phyloP scores from a whole-genome alignment of 2,113 vertebrate genomes.

The Aptenodytes forsteri region DNA sequence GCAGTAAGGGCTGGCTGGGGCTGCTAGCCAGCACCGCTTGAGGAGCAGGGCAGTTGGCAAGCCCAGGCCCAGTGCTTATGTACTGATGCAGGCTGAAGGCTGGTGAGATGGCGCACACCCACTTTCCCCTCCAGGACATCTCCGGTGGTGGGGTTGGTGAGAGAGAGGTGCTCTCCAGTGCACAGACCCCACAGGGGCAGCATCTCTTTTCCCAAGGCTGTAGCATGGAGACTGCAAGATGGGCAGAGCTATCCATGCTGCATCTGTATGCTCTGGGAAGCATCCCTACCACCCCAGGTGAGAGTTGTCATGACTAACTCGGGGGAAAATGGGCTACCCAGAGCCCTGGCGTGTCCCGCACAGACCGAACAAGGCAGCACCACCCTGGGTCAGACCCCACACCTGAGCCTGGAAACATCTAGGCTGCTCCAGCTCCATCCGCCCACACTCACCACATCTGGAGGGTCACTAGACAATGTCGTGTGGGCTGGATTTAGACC shows the following conservation, averaged over 20 bases:
- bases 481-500: not conserved
- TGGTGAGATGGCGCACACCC: not conserved
- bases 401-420: not conserved
- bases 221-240: not conserved
- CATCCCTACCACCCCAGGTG: not conserved
- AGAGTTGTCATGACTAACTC: not conserved
- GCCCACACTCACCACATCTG: not conserved
- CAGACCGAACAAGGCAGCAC: not conserved
- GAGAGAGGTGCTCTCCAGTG: not conserved
- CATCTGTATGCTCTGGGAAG: not conserved
- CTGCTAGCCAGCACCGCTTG: not conserved
- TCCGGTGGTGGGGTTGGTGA: not conserved
- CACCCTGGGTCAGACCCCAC: fast-evolving
- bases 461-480: not conserved
- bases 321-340: not conserved
- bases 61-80: not conserved
- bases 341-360: not conserved
- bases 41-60: not conserved
- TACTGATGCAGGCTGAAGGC: not conserved
- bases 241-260: not conserved
- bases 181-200: not conserved
- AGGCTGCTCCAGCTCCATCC: not conserved
- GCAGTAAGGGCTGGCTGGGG: not conserved
- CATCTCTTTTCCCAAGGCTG: not conserved
- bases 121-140: not conserved